Percentiles rank a stretch among this genome's conserved stretches.
phyloP scores from a whole-genome alignment of 2,888 invertebrate genomes.

The Morpho deidamia region DNA sequence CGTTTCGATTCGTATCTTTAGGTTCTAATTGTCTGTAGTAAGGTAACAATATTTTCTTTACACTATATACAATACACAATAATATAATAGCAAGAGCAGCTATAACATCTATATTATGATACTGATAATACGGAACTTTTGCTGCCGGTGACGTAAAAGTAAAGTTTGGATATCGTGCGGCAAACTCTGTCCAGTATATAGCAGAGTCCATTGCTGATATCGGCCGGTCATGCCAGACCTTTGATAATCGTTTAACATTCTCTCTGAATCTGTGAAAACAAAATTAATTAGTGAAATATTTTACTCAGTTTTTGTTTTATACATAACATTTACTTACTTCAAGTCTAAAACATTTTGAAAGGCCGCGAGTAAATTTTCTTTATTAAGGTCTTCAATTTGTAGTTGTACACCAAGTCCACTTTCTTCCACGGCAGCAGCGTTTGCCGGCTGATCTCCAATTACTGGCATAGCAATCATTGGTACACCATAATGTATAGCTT shows the following conservation, averaged over 20 bases:
- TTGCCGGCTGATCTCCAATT: conserved; percentile 78
- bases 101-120: conserved; percentile 54
- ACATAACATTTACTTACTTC: conserved; percentile 52
- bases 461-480: conserved; percentile 79
- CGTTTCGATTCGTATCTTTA: background rate
- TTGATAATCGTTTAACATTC: conserved; percentile 66
- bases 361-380: conserved; percentile 70
- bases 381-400: conserved; percentile 65
- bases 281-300: too few species aligned
- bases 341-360: conserved; percentile 74
- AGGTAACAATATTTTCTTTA: conserved; percentile 22
- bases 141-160: conserved; percentile 71
- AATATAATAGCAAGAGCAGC: conserved; percentile 27
- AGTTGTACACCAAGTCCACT: conserved; percentile 71
- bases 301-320: too few species aligned
- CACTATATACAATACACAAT: conserved; percentile 23
- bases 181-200: conserved; percentile 81
- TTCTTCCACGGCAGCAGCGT: conserved; percentile 76
- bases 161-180: conserved; percentile 71
- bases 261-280: conserved; percentile 57
- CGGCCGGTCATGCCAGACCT: conserved; percentile 79
- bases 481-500: conserved; percentile 79
- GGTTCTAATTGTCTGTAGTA: conserved; percentile 25
- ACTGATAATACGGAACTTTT: conserved; percentile 74
- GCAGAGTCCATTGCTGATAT: conserved; percentile 79